Evolutionary conservation across 2,113 vertebrate species (phyloP).

Genomic region (Periophthalmodon schlosseri): DNA sequence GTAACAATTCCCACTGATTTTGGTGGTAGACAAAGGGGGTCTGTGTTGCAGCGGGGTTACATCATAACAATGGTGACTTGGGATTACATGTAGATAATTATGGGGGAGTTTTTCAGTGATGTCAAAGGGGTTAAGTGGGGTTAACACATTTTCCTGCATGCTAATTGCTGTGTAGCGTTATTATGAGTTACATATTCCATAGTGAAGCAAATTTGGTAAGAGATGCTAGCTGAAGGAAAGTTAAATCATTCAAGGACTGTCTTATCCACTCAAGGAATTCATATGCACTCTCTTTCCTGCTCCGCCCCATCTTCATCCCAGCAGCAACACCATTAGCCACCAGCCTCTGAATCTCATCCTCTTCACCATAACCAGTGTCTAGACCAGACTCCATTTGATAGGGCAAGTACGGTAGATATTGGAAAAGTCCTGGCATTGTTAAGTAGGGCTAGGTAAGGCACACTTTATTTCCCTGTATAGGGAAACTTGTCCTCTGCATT

Average conservation of each 20-base stretch:
- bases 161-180: not conserved
- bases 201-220: no score
- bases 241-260: no score
- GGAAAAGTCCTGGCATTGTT: no score
- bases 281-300: not conserved
- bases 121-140: not conserved
- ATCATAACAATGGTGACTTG: not conserved
- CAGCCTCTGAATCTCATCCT: not conserved
- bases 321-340: not conserved
- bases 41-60: not conserved
- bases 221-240: no score
- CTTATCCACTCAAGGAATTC: no score
- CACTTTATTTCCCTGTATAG: no score
- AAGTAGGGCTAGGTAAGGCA: no score
- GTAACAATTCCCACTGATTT: not conserved
- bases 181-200: not conserved
- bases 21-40: not conserved
- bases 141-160: not conserved
- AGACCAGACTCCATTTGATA: not conserved
- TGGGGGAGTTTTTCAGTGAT: not conserved
- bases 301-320: not conserved
- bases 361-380: not conserved
- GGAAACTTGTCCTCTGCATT: no score
- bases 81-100: not conserved
- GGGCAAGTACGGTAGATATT: no score